Percentiles rank a stretch among this genome's conserved stretches.
Conservation (phyloP, 2,888 invertebrate species). For the Gerosis bhagava region DNA sequence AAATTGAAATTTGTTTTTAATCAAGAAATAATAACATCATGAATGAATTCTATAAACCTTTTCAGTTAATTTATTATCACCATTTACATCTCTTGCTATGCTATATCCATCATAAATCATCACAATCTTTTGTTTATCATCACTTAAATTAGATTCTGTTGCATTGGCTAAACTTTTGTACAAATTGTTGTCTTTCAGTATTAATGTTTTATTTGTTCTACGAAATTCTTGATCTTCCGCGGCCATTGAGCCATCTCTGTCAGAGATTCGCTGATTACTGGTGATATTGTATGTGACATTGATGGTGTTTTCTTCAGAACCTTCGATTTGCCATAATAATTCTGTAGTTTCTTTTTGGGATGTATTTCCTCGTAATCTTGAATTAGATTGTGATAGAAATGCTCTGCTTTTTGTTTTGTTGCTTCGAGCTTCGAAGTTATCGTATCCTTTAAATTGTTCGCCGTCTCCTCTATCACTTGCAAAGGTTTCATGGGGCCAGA, state of each 20-base stretch:
- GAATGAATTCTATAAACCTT: constrained; percentile 58
- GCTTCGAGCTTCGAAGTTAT: constrained; percentile 59
- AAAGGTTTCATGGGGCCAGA: constrained; percentile 43
- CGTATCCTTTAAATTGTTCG: constrained; percentile 49
- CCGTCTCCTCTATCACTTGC: constrained; percentile 45
- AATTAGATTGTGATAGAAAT: constrained; percentile 62
- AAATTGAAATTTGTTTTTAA: too few relatives aligned
- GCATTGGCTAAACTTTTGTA: constrained; percentile 30
- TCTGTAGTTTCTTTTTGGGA: constrained; percentile 50
- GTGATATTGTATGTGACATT: constrained; percentile 57
- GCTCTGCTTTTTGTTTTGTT: constrained; percentile 63
- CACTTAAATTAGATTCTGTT: constrained; percentile 28
- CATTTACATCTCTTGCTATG: constrained; percentile 67
- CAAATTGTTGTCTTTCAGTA: constrained; percentile 35
- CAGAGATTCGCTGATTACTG: constrained; percentile 66
- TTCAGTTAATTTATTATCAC: constrained; percentile 61
- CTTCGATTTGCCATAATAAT: constrained; percentile 53
- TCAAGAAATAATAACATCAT: constrained; percentile 20
- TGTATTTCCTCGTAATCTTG: constrained; percentile 61
- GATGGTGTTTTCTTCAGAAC: constrained; percentile 57
- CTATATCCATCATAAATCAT: constrained; percentile 74
- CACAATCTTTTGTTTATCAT: constrained; percentile 48
- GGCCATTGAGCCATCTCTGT: constrained; percentile 65
- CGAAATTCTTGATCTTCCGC: constrained; percentile 63
- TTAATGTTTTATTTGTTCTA: constrained; percentile 64